Percentiles rank a stretch among this genome's conserved stretches.
Evolutionary conservation across 2,888 invertebrate genomes (phyloP).

Genomic region (Sisyra terminalis): DNA sequence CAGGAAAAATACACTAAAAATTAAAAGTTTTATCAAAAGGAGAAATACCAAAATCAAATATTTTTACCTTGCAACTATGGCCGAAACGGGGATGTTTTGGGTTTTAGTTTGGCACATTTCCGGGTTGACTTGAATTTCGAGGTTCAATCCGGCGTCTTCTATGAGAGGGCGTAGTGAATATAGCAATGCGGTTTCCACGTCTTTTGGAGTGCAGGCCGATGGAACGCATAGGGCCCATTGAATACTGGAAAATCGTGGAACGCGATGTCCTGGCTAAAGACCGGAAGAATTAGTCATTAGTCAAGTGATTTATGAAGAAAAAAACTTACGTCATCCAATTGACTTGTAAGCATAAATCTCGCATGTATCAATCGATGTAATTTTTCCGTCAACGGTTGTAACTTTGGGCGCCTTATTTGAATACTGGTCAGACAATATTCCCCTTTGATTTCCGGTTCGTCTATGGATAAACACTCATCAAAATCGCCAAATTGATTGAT

Average conservation of each 20-base stretch:
- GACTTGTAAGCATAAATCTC: constrained; percentile 44
- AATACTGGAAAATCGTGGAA: constrained; percentile 46
- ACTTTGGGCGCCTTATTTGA: constrained; percentile 34
- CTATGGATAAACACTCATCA: constrained; percentile 21
- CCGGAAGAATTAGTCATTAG: not conserved
- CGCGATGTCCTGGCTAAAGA: constrained; percentile 48
- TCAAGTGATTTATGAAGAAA: not conserved
- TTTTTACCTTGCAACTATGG: constrained; percentile 32
- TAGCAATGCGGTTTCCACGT: constrained; percentile 38
- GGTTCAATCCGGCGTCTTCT: constrained; percentile 33
- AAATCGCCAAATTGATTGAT: constrained; percentile 27
- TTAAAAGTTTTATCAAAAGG: not conserved
- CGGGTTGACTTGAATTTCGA: constrained; percentile 37
- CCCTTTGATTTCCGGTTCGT: constrained; percentile 28
- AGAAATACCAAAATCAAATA: not conserved
- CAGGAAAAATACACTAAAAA: not conserved
- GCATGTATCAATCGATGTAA: constrained; percentile 38
- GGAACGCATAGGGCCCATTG: constrained; percentile 57
- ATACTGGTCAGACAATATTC: constrained; percentile 49
- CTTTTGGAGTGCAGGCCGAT: constrained; percentile 35
- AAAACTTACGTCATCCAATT: constrained; percentile 45
- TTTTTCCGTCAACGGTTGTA: constrained; percentile 27
- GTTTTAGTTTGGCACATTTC: constrained; percentile 40
- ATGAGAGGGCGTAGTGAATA: constrained; percentile 31
- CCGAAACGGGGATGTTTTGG: constrained; percentile 23